Percentiles rank a stretch among this genome's conserved stretches.
Conservation (phyloP, 2,113 vertebrate species). For the Spheniscus mendiculus region DNA sequence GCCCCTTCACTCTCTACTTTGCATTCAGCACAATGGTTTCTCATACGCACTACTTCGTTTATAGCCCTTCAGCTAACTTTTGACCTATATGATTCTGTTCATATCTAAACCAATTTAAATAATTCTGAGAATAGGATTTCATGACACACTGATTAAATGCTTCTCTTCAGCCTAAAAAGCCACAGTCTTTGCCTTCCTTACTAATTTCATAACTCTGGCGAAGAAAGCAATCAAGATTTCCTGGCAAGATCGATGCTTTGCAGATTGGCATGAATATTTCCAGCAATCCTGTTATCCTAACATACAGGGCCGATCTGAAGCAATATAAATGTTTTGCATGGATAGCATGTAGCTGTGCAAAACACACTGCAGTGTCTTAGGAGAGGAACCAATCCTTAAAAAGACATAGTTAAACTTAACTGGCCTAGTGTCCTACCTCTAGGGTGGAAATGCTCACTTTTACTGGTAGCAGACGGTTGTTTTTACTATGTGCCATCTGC, state of each 20-base stretch:
- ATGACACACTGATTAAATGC: neutral
- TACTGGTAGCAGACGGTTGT: fast-evolving
- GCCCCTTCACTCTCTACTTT: neutral
- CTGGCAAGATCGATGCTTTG: neutral
- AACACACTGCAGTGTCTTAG: neutral
- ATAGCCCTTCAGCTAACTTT: conserved; percentile 4
- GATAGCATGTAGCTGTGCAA: neutral
- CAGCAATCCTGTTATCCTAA: neutral
- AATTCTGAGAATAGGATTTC: neutral
- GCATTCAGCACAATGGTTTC: neutral
- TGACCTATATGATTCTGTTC: conserved; percentile 8
- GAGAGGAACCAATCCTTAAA: neutral
- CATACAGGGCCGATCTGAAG: neutral
- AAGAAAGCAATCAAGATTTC: conserved; percentile 23
- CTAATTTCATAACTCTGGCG: neutral
- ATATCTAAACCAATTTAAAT: conserved; percentile 23
- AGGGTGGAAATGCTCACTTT: neutral
- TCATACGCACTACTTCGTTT: neutral
- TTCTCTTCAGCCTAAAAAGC: conserved; percentile 4
- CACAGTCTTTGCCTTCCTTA: neutral
- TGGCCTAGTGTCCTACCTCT: neutral
- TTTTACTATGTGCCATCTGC: neutral
- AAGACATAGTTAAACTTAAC: neutral
- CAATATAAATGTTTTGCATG: neutral
- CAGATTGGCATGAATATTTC: neutral